phyloP scores from a whole-genome alignment of 1,140 invertebrate genomes.

The Melanaphis sacchari region DNA sequence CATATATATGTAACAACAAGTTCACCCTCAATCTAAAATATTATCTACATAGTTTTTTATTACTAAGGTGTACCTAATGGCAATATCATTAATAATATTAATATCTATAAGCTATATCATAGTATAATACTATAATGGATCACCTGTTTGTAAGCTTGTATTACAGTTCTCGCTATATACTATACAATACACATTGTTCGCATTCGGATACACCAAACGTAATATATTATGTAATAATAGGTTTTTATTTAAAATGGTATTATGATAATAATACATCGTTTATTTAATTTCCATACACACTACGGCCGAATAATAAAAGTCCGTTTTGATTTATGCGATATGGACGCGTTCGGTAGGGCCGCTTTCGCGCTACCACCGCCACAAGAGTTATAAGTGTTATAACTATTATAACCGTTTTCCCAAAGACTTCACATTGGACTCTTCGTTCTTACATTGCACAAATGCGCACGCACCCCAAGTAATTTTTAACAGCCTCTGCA shows the following conservation, averaged over 20 bases:
- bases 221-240: neutral
- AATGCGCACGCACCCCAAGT: neutral
- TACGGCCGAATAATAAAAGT: neutral
- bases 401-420: neutral
- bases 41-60: too few species aligned
- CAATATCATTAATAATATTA: too few species aligned
- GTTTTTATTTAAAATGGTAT: conserved; percentile 27
- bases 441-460: neutral
- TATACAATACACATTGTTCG: neutral
- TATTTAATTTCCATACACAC: neutral
- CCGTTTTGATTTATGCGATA: conserved; percentile 24
- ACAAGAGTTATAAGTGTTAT: conserved; percentile 16
- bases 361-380: neutral
- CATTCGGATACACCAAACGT: neutral
- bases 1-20: too few species aligned
- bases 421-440: neutral
- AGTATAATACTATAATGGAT: neutral
- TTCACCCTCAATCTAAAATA: too few species aligned
- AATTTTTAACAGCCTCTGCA: conserved; percentile 10
- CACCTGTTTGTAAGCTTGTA: neutral
- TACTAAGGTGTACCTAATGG: too few species aligned
- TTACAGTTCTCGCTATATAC: neutral
- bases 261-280: neutral
- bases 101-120: too few species aligned
- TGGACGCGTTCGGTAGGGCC: too few species aligned